Conservation (phyloP, 2,113 vertebrate genomes). For the Paradoxurus hermaphroditus region DNA sequence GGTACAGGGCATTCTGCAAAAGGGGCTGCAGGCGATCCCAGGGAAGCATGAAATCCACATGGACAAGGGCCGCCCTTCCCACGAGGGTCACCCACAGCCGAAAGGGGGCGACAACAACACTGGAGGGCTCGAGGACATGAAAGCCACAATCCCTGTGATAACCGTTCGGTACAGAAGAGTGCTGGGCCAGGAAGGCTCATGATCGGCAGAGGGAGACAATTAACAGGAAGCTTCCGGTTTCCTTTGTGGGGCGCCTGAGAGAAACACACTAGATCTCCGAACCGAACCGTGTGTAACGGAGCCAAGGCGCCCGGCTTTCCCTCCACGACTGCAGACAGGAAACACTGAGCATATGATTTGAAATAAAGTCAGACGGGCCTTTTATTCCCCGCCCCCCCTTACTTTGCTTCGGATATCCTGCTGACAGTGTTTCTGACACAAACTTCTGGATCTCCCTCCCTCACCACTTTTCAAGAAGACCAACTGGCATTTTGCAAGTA, state of each 20-base stretch:
- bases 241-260: not conserved
- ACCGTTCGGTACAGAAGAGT: not conserved
- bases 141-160: accelerated
- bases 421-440: not conserved
- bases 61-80: not conserved
- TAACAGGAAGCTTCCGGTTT: not conserved
- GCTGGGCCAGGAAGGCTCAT: not conserved
- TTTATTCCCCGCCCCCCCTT: not conserved
- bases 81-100: accelerated
- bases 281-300: not conserved
- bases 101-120: not conserved
- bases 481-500: not conserved
- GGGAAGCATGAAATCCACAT: not conserved
- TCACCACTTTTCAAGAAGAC: not conserved
- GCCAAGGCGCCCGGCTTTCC: not conserved
- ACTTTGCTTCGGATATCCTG: not conserved
- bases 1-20: not conserved
- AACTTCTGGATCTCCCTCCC: not conserved
- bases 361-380: not conserved
- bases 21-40: not conserved
- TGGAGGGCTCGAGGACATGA: not conserved
- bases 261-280: not conserved
- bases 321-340: not conserved
- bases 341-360: not conserved
- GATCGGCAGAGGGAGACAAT: no score